Percentiles rank a stretch among this genome's conserved stretches.
These are phyloP conservation scores for Eupithecia dodoneata DNA, from an alignment of 2,888 invertebrate species.

Conservation along the genomic window DNA sequence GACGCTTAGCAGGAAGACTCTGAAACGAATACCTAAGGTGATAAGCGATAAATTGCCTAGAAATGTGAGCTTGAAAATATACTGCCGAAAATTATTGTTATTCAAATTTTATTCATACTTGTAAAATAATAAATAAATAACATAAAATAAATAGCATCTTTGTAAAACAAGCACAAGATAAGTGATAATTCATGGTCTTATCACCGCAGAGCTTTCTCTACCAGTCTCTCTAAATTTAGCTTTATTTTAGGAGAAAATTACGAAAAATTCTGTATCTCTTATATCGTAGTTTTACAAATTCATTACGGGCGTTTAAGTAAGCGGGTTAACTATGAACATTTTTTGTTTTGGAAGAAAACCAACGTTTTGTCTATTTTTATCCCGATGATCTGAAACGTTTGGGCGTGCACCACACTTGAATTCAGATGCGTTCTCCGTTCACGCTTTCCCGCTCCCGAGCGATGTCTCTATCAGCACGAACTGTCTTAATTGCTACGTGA, in stretches of 20 bases:
- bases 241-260: background rate
- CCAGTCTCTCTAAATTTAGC: background rate
- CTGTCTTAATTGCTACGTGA: slow-evolving; percentile 36
- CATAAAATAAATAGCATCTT: too few species aligned
- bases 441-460: slow-evolving; percentile 69
- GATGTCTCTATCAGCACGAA: slow-evolving; percentile 39
- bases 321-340: too few species aligned
- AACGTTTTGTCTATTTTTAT: background rate
- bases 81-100: background rate
- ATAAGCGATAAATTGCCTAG: background rate
- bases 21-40: slow-evolving; percentile 76
- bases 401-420: slow-evolving; percentile 41
- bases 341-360: too few species aligned
- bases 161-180: background rate
- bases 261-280: background rate
- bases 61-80: background rate
- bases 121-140: too few species aligned
- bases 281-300: too few species aligned
- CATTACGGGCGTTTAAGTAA: too few species aligned
- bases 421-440: slow-evolving; percentile 52
- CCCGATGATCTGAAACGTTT: background rate
- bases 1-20: slow-evolving; percentile 76
- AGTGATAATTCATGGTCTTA: background rate
- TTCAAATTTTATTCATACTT: background rate
- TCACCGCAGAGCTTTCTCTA: background rate